Conservation (phyloP, 2,797 vertebrate species). For the Limnodromus scolopaceus region DNA sequence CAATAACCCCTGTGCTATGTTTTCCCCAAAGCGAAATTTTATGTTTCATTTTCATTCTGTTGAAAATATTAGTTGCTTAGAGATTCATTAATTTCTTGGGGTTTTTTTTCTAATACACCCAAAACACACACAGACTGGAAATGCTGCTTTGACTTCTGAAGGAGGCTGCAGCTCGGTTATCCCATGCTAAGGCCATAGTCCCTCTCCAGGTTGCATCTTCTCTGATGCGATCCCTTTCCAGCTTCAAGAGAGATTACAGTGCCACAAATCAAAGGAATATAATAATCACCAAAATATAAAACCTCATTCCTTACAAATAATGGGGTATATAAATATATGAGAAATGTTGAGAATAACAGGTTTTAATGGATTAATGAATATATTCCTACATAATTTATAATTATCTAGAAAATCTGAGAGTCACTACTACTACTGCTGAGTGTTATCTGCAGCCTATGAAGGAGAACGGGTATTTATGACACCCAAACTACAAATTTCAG, state of each 20-base stretch:
- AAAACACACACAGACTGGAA: not conserved
- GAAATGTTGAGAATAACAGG: not conserved
- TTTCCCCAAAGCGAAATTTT: not conserved
- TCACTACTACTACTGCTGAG: not conserved
- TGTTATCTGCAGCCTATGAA: not conserved
- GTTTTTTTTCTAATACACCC: not conserved
- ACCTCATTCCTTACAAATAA: slow-evolving; percentile 10
- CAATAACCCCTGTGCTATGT: not conserved
- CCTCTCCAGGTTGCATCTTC: not conserved
- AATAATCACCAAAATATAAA: slow-evolving; percentile 10
- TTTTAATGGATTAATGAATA: slow-evolving; percentile 12
- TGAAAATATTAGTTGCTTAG: not conserved
- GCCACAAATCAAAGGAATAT: not conserved
- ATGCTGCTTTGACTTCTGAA: not conserved
- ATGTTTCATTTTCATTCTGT: not conserved
- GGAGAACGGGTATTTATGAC: not conserved
- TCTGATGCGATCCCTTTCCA: not conserved
- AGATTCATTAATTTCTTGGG: not conserved
- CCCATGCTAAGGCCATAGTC: not conserved
- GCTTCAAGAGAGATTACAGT: not conserved
- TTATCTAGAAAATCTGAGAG: not conserved
- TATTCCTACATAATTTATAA: not conserved
- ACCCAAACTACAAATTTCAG: not conserved
- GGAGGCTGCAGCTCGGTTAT: not conserved
- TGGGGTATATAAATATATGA: not conserved